Base-by-base conservation (phyloP, 2,113 vertebrate genomes). In the Struthio camelus region DNA sequence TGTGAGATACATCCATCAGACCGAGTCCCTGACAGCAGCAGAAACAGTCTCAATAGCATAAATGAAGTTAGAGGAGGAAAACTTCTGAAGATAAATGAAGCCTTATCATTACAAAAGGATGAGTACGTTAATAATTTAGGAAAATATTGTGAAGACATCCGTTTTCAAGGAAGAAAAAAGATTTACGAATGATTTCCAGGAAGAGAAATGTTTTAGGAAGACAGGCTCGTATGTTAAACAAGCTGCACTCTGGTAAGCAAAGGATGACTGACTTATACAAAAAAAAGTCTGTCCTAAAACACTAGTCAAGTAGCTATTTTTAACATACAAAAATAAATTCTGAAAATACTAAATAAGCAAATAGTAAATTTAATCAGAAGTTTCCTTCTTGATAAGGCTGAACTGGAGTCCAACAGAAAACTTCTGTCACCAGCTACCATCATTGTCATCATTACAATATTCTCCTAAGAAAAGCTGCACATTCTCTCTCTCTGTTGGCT, bases 51-150 rank as follows among this genome's bases (percentile, higher is more conserved):
- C 62, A 51, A 54, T 62, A 36, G 19, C 62, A 93, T 34, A 86
- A 95, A 87, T 40, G n/a, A 89, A 94, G 54, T 16, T n/a, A 56
- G 36, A 19, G 53, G 34, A 73, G 11, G 48, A 70, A 86, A 89
- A 91, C 19, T 36, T 85, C 72, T 88, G 67, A 84, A 94, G 88
- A 91, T 54, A 94, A 96, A 95, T 85, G 82, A 95, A 95, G 30
- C 14, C 42, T 62, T 72, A 80, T 30, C 54, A 36, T 72, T 87
- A 79, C 12, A 73, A 61, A 91, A 80, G 27, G 17, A 90, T 25
- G 46, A 50, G 14, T 76, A 82, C 59, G 64, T 85, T 75, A 95
- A 93, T 86, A 93, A 92, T 88, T 44, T 78, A 67, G 61, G 72
- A 11, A 95, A 86, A 64, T 58, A 38, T 92, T 94, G 94, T n/a